These are phyloP conservation scores for Numenius phaeopus DNA, from an alignment of 2,797 vertebrate genomes.

Conservation along the genomic window DNA sequence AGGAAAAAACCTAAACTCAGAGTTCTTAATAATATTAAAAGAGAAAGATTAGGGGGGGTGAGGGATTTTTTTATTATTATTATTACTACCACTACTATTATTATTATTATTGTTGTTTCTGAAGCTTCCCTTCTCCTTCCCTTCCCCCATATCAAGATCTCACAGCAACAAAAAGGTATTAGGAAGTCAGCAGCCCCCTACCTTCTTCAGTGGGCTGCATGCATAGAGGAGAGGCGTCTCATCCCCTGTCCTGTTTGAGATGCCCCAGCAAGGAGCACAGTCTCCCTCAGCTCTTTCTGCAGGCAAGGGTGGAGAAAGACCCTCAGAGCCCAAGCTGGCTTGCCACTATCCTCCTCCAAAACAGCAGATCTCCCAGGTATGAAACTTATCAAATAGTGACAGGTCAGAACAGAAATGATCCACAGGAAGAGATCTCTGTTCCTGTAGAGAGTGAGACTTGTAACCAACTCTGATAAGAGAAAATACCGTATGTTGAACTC, in stretches of 20 bases:
- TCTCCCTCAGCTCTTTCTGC: neutral
- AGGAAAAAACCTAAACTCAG: neutral
- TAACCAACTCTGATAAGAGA: neutral
- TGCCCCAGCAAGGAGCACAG: neutral
- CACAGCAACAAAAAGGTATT: neutral
- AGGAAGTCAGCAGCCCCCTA: neutral
- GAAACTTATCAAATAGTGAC: neutral
- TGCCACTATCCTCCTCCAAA: neutral
- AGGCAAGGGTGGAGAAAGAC: neutral
- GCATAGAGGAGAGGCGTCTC: accelerated
- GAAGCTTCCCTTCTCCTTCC: neutral
- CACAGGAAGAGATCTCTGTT: neutral
- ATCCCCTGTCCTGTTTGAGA: neutral
- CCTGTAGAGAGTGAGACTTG: neutral
- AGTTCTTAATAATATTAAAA: neutral
- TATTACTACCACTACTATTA: neutral
- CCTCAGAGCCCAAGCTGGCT: neutral
- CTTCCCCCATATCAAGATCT: neutral
- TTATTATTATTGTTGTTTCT: neutral
- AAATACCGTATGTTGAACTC: neutral
- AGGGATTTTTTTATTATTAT: neutral
- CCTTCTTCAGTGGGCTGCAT: neutral
- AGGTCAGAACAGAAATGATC: neutral
- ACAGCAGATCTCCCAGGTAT: neutral
- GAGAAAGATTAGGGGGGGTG: neutral